Evolutionary conservation across 2,113 vertebrate genomes (phyloP).

Genomic region (Hylia prasina): DNA sequence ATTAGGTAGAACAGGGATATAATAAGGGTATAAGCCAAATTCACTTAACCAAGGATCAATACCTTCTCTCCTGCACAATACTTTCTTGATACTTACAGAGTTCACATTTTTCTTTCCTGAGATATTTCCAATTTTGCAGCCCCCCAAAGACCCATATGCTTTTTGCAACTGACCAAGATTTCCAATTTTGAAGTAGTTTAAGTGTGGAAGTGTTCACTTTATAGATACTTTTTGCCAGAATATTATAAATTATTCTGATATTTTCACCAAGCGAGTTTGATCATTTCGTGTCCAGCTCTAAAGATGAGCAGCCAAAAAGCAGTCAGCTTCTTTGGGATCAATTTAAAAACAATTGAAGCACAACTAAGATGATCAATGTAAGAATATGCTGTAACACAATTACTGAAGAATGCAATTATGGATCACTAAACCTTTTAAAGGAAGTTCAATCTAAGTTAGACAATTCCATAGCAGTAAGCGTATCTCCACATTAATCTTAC

Average conservation of each 20-base stretch:
- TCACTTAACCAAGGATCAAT: background rate
- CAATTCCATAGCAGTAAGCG: background rate
- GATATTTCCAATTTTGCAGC: background rate
- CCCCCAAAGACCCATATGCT: background rate
- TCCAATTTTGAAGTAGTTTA: background rate
- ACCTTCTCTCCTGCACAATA: background rate
- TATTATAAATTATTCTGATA: constrained; percentile 1
- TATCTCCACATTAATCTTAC: constrained; percentile 11
- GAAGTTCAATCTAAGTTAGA: background rate
- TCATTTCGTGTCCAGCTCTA: background rate
- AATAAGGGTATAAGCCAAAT: background rate
- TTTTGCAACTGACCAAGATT: background rate
- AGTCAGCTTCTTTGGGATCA: background rate
- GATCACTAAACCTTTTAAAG: constrained; percentile 12
- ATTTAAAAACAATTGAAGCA: constrained; percentile 43
- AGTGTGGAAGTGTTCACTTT: background rate
- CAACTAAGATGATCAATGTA: constrained; percentile 30
- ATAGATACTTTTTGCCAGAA: background rate
- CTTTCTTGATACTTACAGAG: background rate
- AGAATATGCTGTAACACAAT: constrained; percentile 14
- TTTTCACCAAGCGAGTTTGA: background rate
- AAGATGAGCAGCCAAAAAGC: background rate
- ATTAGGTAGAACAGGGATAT: background rate
- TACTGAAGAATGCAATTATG: constrained; percentile 21
- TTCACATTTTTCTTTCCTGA: background rate